Evolutionary conservation across 2,888 invertebrate species (phyloP), one percentile per base, ranked within the genome.

Genomic region (Coenonympha glycerion): DNA sequence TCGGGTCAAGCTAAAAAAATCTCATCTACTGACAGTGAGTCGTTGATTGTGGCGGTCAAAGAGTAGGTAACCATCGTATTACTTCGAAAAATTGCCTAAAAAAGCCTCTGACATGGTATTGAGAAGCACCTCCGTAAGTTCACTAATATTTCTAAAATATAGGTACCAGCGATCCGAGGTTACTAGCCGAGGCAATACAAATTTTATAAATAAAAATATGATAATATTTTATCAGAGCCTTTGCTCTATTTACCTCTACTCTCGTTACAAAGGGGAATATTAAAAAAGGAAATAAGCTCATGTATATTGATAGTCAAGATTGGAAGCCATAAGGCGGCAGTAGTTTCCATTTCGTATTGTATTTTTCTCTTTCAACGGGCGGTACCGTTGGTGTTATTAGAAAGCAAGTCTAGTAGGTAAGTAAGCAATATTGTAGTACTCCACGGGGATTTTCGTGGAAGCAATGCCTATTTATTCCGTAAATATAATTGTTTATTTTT

Each of bases 351-450:
- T 83, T 79, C 76, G 78, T 78, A 78, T 78, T 69, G 74, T 81
- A 79, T 22, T 81, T 83, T 82, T 81, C 77, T 73, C 66, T 69
- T 76, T 74, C 73, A 73, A 81, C 73, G 79, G 79, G 79, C 75
- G 76, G 74, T 80, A 82, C 80, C 76, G 77, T 74, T 68, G 71
- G 73, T 81, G 76, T 84, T 86, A 86, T 86, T 85, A 85, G 81
- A 65, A 81, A 73, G 74, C 74, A 73, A 79, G 78, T 76, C 76
- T 71, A 76, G 82, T 79, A 80, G 84, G 82, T 82, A 80, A 84
- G 82, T 82, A 79, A 78, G 84, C 84, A 86, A 87, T 87, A 87
- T 84, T 82, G 77, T 70, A 73, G 73, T 71, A 67, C 69, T 73
- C 71, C 65, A 66, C 68, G 71, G 74, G 80, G 77, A 77, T 77